Percentiles rank a stretch among this genome's conserved stretches.
Evolutionary conservation across 2,797 vertebrate genomes (phyloP).

Genomic region (Margarornis squamiger): DNA sequence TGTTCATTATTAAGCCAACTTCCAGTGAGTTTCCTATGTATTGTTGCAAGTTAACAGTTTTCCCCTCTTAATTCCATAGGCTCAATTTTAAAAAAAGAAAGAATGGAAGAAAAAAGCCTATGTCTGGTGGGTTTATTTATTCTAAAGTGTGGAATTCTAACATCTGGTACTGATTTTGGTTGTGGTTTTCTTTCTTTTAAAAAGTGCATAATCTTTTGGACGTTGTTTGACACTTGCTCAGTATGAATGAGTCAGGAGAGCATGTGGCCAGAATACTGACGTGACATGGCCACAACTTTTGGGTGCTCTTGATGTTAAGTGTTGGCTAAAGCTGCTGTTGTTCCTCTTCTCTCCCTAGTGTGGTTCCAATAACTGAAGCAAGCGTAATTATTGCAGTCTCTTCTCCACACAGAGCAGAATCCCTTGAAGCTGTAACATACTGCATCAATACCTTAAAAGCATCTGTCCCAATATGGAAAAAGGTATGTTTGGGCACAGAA

Average conservation of each 20-base stretch:
- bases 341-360: conserved; percentile 63
- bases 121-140: conserved; percentile 33
- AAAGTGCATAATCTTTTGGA: conserved; percentile 35
- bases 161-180: conserved; percentile 28
- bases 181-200: conserved; percentile 45
- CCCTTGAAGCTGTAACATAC: conserved; percentile 84
- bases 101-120: background rate
- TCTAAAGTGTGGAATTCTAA: conserved; percentile 1
- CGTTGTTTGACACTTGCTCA: conserved; percentile 41
- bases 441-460: conserved; percentile 87
- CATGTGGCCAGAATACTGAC: conserved; percentile 24
- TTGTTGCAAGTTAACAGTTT: background rate
- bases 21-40: background rate
- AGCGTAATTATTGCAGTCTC: conserved; percentile 90
- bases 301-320: background rate
- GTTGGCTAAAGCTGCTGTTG: conserved; percentile 24
- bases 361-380: conserved; percentile 88
- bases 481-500: conserved; percentile 73
- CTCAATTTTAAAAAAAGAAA: background rate
- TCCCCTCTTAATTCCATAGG: background rate
- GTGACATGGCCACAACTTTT: conserved; percentile 28
- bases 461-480: conserved; percentile 91
- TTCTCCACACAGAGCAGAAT: conserved; percentile 85
- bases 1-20: background rate
- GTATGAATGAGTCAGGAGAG: conserved; percentile 45